phyloP scores from a whole-genome alignment of 2,888 invertebrate species.

The Orgyia antiqua region DNA sequence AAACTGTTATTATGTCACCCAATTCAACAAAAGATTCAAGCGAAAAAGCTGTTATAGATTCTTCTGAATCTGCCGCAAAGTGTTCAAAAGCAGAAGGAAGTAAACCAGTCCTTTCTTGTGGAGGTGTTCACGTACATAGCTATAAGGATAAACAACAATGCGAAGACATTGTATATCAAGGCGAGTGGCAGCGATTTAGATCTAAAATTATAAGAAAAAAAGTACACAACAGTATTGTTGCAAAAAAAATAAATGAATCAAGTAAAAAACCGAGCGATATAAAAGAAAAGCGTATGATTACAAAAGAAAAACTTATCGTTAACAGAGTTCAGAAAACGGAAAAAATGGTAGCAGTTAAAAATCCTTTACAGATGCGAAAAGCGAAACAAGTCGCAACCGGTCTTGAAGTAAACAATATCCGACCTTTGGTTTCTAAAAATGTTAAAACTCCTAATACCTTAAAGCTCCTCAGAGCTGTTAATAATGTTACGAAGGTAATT shows the following conservation, averaged over 20 bases:
- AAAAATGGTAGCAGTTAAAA: constrained; percentile 6
- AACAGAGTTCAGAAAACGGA: constrained; percentile 14
- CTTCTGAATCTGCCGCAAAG: constrained; percentile 7
- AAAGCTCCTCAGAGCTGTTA: constrained; percentile 13
- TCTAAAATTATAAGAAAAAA: constrained; percentile 34
- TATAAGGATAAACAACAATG: constrained; percentile 48
- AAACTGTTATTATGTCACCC: constrained; percentile 7
- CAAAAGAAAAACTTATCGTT: constrained; percentile 21
- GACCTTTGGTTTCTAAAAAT: constrained; percentile 1
- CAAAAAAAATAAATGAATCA: constrained; percentile 23
- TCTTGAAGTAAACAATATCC: neutral
- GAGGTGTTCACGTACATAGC: constrained; percentile 60
- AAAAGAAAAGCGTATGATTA: constrained; percentile 16
- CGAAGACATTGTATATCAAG: constrained; percentile 64
- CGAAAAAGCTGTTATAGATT: too few species aligned
- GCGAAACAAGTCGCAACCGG: constrained; percentile 6
- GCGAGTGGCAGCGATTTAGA: constrained; percentile 51
- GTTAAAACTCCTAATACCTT: constrained; percentile 10
- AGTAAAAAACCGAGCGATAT: constrained; percentile 20
- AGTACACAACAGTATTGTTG: constrained; percentile 15
- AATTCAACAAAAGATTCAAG: constrained; percentile 8
- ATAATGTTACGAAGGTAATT: constrained; percentile 32
- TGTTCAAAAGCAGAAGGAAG: constrained; percentile 22
- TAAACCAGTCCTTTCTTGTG: constrained; percentile 42
- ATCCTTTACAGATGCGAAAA: constrained; percentile 7